Base-by-base conservation (phyloP, 2,113 vertebrate species). In the Pituophis catenifer region DNA sequence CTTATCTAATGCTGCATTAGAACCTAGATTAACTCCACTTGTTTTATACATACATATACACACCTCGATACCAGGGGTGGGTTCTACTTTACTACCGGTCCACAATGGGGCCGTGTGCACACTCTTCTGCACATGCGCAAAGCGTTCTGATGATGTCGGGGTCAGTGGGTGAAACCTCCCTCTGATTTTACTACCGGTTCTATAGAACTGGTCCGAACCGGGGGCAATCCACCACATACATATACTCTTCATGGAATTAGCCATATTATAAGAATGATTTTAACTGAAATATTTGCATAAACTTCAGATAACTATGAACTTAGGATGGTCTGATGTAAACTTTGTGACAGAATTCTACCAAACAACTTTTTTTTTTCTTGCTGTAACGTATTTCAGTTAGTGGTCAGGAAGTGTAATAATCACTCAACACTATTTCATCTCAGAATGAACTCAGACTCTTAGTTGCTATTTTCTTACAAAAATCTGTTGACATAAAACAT, bases 391-490 rank as follows among this genome's bases (percentile, higher is more conserved):
- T 44, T 50, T 62, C 95, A 29, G 26, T 94, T 96, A 23, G 0
- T 6, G 1, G 3, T 53, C 4, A 89, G 94, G 90, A 97, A 96
- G 94, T 96, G 95, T 94, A 94, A 52, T 86, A 97, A 95, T 29
- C 2, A 23, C 93, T 70, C 62, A 91, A 92, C 19, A 89, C 52
- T 70, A 54, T 97, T 97, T 96, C 96, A 97, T 95, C 93, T 44
- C 38, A 44, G 38, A 44, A 44, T 44, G 38, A 44, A 44, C 95
- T 88, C 52, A 0, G 52, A 90, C 86, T 93, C 94, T 75, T 0
- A 59, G 62, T 89, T 58, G 58, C 92, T 92, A 38, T 81, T 81
- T 81, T 81, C 0, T 81, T 91, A 57, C 54, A 54, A n/a, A 48
- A 4, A 85, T 7, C 87, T 81, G 38, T 70, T 85, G 13, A 58